phyloP scores from a whole-genome alignment of 2,888 invertebrate genomes.

The Apamea anceps region DNA sequence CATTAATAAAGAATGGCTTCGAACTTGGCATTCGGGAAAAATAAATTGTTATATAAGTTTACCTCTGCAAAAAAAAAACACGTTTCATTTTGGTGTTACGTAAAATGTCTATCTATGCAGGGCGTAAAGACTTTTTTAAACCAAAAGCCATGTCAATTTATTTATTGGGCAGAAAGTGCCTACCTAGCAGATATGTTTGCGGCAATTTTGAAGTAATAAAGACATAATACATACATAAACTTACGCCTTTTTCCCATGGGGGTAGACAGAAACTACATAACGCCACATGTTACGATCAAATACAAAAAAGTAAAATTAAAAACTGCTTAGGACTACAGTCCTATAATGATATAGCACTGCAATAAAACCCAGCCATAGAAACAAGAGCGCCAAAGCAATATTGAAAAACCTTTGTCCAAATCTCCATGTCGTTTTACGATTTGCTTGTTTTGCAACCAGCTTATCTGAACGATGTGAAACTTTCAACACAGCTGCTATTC shows the following conservation, averaged over 20 bases:
- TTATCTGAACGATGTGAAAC: constrained; percentile 24
- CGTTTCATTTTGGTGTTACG: constrained; percentile 30
- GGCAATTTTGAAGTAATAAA: not conserved
- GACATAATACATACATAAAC: not conserved
- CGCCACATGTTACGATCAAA: not conserved
- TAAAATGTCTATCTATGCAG: constrained; percentile 8
- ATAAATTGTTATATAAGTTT: constrained; percentile 58
- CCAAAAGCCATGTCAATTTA: not conserved
- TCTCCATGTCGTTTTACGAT: constrained; percentile 11
- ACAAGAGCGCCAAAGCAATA: constrained; percentile 12
- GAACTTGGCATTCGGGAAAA: constrained; percentile 52
- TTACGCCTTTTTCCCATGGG: not conserved
- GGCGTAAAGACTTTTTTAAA: not conserved
- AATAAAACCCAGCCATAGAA: constrained; percentile 10
- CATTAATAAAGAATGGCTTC: constrained; percentile 58
- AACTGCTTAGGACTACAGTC: not conserved
- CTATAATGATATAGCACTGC: not conserved
- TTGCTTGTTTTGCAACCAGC: constrained; percentile 21
- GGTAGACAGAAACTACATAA: not conserved
- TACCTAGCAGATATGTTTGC: not conserved
- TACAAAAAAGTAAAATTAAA: constrained; percentile 1
- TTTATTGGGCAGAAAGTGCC: not conserved
- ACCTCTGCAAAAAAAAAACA: constrained; percentile 36
- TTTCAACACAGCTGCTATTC: constrained; percentile 33
- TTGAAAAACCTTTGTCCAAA: constrained; percentile 28